Conservation (phyloP, 2,797 vertebrate species). For the Crenichthys baileyi region DNA sequence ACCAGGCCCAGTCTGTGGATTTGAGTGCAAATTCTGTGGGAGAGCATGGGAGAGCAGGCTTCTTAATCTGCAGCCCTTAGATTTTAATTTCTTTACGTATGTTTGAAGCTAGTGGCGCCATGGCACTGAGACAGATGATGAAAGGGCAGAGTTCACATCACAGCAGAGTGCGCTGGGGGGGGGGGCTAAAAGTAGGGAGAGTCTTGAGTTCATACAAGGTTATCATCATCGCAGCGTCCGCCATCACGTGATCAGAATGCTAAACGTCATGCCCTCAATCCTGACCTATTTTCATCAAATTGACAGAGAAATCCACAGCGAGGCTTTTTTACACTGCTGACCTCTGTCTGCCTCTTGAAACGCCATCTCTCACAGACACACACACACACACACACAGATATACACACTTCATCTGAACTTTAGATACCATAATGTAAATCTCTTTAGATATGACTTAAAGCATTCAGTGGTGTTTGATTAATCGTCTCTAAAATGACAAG, state of each 20-base stretch:
- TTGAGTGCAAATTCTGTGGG: slow-evolving; percentile 44
- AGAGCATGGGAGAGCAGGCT: slow-evolving; percentile 9
- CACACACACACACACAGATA: slow-evolving; percentile 14
- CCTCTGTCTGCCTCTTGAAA: slow-evolving; percentile 55
- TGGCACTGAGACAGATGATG: slow-evolving; percentile 42
- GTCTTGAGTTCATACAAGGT: slow-evolving; percentile 73
- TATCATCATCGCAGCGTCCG: slow-evolving; percentile 66
- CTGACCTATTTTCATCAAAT: slow-evolving; percentile 83
- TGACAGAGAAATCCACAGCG: slow-evolving; percentile 76
- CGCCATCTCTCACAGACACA: slow-evolving; percentile 15
- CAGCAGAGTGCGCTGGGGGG: background rate
- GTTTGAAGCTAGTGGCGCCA: slow-evolving; percentile 11
- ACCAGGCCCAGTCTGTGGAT: slow-evolving; percentile 36
- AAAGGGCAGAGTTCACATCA: slow-evolving; percentile 30
- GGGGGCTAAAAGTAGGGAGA: slow-evolving; percentile 35
- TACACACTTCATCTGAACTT: background rate
- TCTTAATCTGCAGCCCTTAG: slow-evolving; percentile 43
- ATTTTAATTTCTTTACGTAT: slow-evolving; percentile 45
- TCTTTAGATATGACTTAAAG: slow-evolving; percentile 31
- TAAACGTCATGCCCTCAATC: slow-evolving; percentile 73
- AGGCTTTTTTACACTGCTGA: slow-evolving; percentile 54
- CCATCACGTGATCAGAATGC: slow-evolving; percentile 76
- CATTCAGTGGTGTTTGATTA: slow-evolving; percentile 48
- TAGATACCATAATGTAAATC: slow-evolving; percentile 33
- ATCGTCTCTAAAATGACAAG: slow-evolving; percentile 39